phyloP scores from a whole-genome alignment of 2,888 invertebrate genomes.

The Rotaria socialis region DNA sequence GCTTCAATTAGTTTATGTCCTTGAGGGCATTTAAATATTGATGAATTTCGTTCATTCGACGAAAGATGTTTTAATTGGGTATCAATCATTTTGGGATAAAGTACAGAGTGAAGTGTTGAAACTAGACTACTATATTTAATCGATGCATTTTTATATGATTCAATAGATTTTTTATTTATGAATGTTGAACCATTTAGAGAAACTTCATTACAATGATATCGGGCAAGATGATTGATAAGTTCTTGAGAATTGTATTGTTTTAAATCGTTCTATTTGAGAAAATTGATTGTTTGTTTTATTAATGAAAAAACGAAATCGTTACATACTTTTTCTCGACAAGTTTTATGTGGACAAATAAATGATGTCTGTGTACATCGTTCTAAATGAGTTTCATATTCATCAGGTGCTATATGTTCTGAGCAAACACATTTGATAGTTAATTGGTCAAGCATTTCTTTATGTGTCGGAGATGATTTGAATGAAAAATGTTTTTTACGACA shows the following conservation, averaged over 20 bases:
- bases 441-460: neutral
- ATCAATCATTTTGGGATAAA: neutral
- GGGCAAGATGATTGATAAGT: neutral
- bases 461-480: neutral
- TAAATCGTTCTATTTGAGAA: neutral
- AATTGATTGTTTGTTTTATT: neutral
- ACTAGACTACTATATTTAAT: neutral
- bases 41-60: neutral
- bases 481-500: neutral
- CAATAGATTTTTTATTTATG: neutral
- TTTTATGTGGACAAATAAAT: neutral
- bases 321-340: neutral
- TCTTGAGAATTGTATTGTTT: neutral
- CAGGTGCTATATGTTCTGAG: neutral
- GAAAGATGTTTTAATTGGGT: neutral
- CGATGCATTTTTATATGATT: neutral
- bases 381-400: neutral
- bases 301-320: neutral
- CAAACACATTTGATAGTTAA: neutral
- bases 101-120: neutral
- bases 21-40: neutral
- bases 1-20: neutral
- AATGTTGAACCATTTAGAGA: neutral
- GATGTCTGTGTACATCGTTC: neutral
- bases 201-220: slow-evolving; percentile 15